Evolutionary conservation across 2,888 invertebrate species (phyloP).

Genomic region (Pelosia muscerda): DNA sequence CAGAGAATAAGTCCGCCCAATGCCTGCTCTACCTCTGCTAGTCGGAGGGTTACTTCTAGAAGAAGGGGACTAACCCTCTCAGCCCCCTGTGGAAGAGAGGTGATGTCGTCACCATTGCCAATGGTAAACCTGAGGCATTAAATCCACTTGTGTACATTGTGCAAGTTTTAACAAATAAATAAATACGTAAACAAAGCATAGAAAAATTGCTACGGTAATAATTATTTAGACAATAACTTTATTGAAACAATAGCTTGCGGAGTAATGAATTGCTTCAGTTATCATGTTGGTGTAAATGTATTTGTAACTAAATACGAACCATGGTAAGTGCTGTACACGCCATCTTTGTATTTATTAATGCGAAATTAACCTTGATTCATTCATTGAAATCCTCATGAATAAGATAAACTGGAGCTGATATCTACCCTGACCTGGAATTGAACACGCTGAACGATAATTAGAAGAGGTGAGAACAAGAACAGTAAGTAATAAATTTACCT

Average conservation of each 20-base stretch:
- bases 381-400: not conserved
- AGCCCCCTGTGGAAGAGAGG: too few relatives aligned
- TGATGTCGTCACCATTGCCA: too few relatives aligned
- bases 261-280: not conserved
- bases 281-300: not conserved
- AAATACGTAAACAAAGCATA: too few relatives aligned
- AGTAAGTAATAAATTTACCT: not conserved
- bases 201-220: too few relatives aligned
- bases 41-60: too few relatives aligned
- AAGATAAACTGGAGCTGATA: conserved; percentile 1
- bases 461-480: not conserved
- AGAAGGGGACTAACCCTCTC: too few relatives aligned
- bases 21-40: too few relatives aligned
- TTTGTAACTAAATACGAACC: not conserved
- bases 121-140: too few relatives aligned
- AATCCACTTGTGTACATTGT: too few relatives aligned
- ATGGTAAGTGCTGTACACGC: conserved; percentile 31
- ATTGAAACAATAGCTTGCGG: not conserved
- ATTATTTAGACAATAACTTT: not conserved
- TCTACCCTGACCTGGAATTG: not conserved
- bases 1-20: too few relatives aligned
- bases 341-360: conserved; percentile 40
- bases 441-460: conserved; percentile 1
- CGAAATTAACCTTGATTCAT: conserved; percentile 41
- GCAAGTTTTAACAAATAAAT: too few relatives aligned